phyloP scores from a whole-genome alignment of 2,797 vertebrate genomes.

The Dipus sagitta region DNA sequence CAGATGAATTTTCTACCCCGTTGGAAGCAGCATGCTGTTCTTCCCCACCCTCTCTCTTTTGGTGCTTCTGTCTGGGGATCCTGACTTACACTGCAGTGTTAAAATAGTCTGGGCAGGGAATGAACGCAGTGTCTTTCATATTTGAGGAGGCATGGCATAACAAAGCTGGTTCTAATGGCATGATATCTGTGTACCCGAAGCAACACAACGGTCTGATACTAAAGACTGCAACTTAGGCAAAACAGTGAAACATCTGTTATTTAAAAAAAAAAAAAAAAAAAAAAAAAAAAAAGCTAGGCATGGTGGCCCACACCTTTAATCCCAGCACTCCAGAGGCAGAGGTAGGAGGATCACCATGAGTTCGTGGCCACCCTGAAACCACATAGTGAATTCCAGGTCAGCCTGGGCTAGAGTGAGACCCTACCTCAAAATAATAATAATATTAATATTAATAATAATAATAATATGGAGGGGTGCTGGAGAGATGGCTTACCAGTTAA shows the following conservation, averaged over 20 bases:
- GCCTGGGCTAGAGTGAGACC: no score
- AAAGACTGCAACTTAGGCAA: neutral
- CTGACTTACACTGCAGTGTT: neutral
- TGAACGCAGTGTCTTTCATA: slow-evolving; percentile 19
- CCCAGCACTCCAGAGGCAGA: no score
- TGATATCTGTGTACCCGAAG: neutral
- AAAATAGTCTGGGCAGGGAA: neutral
- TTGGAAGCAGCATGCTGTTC: slow-evolving; percentile 46
- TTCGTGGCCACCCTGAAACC: no score
- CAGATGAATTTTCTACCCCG: slow-evolving; percentile 79
- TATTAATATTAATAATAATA: no score
- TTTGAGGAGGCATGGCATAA: neutral
- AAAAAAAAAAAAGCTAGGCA: no score
- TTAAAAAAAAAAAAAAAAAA: no score
- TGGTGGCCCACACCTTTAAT: no score
- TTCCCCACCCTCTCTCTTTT: slow-evolving; percentile 32
- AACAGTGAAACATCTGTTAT: neutral
- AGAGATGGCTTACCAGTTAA: no score
- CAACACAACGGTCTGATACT: neutral
- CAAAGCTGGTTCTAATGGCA: neutral
- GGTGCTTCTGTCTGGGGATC: slow-evolving; percentile 55
- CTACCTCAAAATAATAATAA: no score
- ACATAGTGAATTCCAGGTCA: no score
- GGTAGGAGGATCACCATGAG: no score
- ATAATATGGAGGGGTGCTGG: no score